phyloP scores from a whole-genome alignment of 2,113 vertebrate genomes.

The Elaphurus davidianus region DNA sequence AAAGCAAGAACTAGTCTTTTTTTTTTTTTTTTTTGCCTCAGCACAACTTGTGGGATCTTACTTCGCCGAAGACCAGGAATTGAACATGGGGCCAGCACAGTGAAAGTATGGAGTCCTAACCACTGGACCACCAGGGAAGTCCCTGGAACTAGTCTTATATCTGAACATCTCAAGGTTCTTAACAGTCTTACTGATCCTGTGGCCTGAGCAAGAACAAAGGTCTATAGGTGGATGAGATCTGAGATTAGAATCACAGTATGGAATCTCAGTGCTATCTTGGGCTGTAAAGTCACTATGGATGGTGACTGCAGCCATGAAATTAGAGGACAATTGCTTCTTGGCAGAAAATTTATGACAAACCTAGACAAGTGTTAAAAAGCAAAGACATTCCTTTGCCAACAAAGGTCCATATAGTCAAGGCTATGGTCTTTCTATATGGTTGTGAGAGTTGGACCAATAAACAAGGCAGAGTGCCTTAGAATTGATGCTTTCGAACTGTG shows the following conservation, averaged over 20 bases:
- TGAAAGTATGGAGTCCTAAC: neutral
- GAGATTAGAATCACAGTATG: neutral
- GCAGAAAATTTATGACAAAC: neutral
- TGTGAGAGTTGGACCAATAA: neutral
- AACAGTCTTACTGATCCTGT: neutral
- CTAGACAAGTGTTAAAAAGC: neutral
- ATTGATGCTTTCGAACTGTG: neutral
- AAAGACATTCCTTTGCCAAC: neutral
- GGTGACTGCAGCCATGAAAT: neutral
- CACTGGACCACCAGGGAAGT: neutral
- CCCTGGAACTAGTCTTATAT: neutral
- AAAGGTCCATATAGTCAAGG: neutral
- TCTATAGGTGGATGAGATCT: neutral
- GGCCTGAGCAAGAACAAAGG: neutral
- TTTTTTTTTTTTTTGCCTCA: neutral
- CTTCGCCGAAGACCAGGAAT: neutral
- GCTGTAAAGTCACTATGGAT: neutral
- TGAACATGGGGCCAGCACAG: neutral
- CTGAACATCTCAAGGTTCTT: neutral
- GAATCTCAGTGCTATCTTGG: neutral
- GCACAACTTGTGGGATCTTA: neutral
- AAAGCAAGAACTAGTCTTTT: neutral
- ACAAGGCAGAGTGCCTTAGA: neutral
- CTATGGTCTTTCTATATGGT: neutral
- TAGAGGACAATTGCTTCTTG: neutral